phyloP scores from a whole-genome alignment of 92 coral and sea anemone species.

The Umimayanthus chanpuru region DNA sequence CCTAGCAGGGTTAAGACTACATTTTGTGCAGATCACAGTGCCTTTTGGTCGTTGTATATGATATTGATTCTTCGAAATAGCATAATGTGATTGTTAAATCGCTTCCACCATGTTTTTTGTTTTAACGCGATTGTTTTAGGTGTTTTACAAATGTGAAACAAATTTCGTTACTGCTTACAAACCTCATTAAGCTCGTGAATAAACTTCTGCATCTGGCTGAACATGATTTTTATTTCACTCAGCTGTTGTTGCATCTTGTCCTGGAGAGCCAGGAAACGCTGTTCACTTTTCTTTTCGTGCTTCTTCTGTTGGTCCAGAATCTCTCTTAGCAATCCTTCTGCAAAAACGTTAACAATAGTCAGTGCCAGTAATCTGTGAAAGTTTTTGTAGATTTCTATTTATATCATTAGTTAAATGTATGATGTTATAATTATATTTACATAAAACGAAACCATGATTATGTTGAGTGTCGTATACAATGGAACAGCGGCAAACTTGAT shows the following conservation, averaged over 20 bases:
- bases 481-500: neutral
- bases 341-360: neutral
- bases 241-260: conserved; percentile 5
- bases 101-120: neutral
- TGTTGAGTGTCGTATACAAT: neutral
- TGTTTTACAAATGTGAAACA: neutral
- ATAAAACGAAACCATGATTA: neutral
- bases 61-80: neutral
- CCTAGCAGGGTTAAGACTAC: too few species aligned
- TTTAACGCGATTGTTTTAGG: neutral
- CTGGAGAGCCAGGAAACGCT: neutral
- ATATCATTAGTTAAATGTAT: neutral
- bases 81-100: neutral
- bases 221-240: neutral
- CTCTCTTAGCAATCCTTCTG: conserved; percentile 17
- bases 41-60: too few species aligned
- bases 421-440: neutral
- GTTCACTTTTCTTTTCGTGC: conserved; percentile 21
- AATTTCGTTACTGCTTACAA: neutral
- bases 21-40: neutral
- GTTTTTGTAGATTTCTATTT: too few species aligned
- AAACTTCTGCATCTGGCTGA: conserved; percentile 21
- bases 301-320: conserved; percentile 25
- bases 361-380: too few species aligned
- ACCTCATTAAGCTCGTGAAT: conserved; percentile 19